Evolutionary conservation across 2,113 vertebrate species (phyloP).

Genomic region (Stigmatopora nigra): DNA sequence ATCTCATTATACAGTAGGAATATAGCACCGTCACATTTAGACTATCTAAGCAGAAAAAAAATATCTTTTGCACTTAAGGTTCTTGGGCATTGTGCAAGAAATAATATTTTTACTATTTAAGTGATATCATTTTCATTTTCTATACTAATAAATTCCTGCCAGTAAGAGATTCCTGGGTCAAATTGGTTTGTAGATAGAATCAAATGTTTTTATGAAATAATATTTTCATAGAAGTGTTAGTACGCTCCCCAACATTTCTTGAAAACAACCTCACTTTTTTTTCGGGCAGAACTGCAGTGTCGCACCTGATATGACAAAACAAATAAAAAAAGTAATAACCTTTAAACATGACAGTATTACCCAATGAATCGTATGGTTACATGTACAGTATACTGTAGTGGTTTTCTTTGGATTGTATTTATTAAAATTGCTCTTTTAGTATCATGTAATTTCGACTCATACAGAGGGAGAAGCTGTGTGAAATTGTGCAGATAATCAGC

Average conservation of each 20-base stretch:
- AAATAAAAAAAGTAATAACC: background rate
- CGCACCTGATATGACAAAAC: background rate
- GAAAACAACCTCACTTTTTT: background rate
- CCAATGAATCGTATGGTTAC: background rate
- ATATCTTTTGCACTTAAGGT: background rate
- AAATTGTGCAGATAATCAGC: slow-evolving; percentile 99
- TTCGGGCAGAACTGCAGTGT: background rate
- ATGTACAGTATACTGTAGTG: too few species aligned
- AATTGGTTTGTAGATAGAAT: too few species aligned
- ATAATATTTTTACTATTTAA: background rate
- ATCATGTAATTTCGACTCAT: slow-evolving; percentile 80
- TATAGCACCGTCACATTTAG: slow-evolving; percentile 10
- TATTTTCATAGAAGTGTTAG: too few species aligned
- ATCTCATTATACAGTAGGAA: slow-evolving; percentile 32
- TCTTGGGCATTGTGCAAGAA: background rate
- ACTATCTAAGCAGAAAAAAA: background rate
- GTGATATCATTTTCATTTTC: background rate
- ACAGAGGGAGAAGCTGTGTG: slow-evolving; percentile 82
- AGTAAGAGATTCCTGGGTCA: too few species aligned
- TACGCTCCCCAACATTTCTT: background rate
- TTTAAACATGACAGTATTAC: background rate
- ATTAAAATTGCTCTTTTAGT: slow-evolving; percentile 69
- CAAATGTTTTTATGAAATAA: too few species aligned
- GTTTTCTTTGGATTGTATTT: slow-evolving; percentile 80
- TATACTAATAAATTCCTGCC: too few species aligned